Conservation (phyloP, 2,888 invertebrate species). For the Temnothorax rugatulus region DNA sequence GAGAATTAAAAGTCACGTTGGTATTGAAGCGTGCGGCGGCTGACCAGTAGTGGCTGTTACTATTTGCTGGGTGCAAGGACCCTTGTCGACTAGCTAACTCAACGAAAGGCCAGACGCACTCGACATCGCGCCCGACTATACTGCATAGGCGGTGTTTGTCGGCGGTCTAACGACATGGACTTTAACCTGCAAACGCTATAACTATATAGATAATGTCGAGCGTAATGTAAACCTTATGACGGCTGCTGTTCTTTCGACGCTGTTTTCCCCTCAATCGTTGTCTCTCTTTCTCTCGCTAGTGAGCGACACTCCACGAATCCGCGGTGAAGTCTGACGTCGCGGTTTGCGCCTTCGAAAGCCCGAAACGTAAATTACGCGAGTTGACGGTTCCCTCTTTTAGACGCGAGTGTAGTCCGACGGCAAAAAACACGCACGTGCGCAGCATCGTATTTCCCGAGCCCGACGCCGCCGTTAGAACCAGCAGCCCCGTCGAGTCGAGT, state of each 20-base stretch:
- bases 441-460: conserved; percentile 30
- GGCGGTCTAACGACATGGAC: conserved; percentile 64
- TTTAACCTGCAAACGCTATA: conserved; percentile 63
- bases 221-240: conserved; percentile 61
- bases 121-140: not conserved
- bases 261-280: conserved; percentile 9
- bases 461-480: conserved; percentile 24
- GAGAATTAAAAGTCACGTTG: not conserved
- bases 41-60: not conserved
- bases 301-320: conserved; percentile 26
- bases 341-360: conserved; percentile 34
- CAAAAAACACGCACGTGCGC: conserved; percentile 35
- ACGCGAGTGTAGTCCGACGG: not conserved
- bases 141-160: conserved; percentile 61
- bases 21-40: not conserved
- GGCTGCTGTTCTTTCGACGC: conserved; percentile 14
- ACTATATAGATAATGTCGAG: conserved; percentile 50
- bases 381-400: not conserved
- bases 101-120: conserved; percentile 53
- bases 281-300: not conserved
- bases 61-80: conserved; percentile 46
- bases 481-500: conserved; percentile 11
- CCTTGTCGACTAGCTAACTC: conserved; percentile 25
- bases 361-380: conserved; percentile 21
- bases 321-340: not conserved